Base-by-base conservation (phyloP, 2,888 invertebrate species). In the Chesias legatella region DNA sequence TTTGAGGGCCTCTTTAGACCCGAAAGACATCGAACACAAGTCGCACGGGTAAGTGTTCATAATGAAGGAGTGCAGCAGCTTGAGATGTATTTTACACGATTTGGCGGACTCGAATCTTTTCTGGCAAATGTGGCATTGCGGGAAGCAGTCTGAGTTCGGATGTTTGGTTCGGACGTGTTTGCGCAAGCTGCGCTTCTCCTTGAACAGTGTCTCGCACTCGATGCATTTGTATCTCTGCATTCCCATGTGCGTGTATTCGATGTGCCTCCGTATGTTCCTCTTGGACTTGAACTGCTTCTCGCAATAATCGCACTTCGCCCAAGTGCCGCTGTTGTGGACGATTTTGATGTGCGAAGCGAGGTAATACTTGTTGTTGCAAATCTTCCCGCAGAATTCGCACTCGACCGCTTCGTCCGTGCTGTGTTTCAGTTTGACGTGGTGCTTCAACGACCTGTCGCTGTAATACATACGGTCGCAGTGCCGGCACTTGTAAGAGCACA, bases 71-170 rank as follows among this genome's bases (percentile, higher is more conserved):
- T 85, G 84, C 0, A 82, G 9, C 0, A 81, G 40, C 30, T 84
- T 83, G 0, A 84, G 31, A 47, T 85, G 84, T 28, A 80, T 79
- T 23, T 82, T 83, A 24, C 84, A 83, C 0, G 85, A 80, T 40
- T 83, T 83, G 0, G 84, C 85, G 0, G 84, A 84, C 40, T 85
- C 85, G 22, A 85, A 85, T 1, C 80, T 54, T 34, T 80, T 81
- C 1, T 72, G 51, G 37, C 84, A 85, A 0, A 84, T 73, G 29
- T 83, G 82, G 27, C 84, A 85, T 33, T 82, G 79, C 0, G 85
- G 82, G 8, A 85, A 85, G 0, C 59, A 42, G 0, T 67, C 49
- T 0, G 85, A 84, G 23, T 83, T 59, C 0, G 82, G 73, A 43
- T 85, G 84, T 37, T 83, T 84, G 0, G 73, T 68, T 0, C 84